These are phyloP conservation scores for Trogon surrucura DNA, from an alignment of 2,113 vertebrate species.

Conservation along the genomic window DNA sequence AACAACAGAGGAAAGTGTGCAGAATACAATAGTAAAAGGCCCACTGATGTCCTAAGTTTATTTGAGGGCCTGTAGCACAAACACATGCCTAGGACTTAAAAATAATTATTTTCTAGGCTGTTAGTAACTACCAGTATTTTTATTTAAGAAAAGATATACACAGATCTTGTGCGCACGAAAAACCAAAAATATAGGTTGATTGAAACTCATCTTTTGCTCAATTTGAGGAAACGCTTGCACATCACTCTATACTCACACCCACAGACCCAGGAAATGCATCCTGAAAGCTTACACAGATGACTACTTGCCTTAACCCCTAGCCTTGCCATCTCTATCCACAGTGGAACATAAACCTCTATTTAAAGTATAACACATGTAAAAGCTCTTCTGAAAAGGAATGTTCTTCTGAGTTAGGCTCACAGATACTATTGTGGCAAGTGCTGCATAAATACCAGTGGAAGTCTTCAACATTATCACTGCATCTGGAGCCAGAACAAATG, in stretches of 20 bases:
- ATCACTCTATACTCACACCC: not conserved
- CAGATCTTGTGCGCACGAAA: not conserved
- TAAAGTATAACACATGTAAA: not conserved
- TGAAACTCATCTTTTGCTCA: not conserved
- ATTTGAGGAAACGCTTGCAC: not conserved
- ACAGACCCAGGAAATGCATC: not conserved
- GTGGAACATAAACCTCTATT: not conserved
- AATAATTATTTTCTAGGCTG: not conserved
- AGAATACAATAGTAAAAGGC: not conserved
- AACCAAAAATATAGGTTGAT: not conserved
- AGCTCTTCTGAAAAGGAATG: not conserved
- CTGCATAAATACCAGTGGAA: not conserved
- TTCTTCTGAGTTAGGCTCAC: not conserved
- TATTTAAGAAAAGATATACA: not conserved
- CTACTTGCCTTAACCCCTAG: not conserved
- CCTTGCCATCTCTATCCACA: not conserved
- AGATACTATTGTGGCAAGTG: not conserved
- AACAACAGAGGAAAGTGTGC: not conserved
- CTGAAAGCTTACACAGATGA: not conserved
- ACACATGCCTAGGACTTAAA: not conserved
- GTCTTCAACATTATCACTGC: not conserved
- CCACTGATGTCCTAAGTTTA: not conserved
- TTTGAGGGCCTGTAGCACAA: not conserved
- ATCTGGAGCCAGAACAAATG: constrained; percentile 5
- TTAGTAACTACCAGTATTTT: not conserved